These are phyloP conservation scores for Cylindroiulus punctatus DNA, from an alignment of 2,888 invertebrate genomes.

Conservation along the genomic window DNA sequence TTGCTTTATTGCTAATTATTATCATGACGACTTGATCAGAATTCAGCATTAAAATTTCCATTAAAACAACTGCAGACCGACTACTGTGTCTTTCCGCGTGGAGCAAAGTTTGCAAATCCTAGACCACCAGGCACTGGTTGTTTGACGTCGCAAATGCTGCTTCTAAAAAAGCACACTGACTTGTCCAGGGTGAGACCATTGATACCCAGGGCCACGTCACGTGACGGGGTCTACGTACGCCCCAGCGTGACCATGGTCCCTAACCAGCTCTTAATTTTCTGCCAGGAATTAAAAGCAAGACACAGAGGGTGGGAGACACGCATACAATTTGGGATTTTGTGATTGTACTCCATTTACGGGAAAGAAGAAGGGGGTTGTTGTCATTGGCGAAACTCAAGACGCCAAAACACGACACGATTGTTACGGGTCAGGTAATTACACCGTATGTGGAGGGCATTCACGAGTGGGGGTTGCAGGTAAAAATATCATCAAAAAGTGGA, in stretches of 20 bases:
- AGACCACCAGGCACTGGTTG: too few relatives aligned
- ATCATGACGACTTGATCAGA: too few relatives aligned
- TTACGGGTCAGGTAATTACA: conserved; percentile 44
- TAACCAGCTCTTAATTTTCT: background rate
- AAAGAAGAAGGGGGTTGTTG: conserved; percentile 31
- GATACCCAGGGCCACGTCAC: background rate
- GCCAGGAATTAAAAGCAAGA: background rate
- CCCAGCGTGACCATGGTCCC: background rate
- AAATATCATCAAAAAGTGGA: conserved; percentile 34
- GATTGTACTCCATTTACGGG: conserved; percentile 12
- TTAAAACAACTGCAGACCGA: too few relatives aligned
- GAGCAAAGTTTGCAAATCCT: too few relatives aligned
- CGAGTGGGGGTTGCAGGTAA: conserved; percentile 22
- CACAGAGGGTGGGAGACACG: background rate
- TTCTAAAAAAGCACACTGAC: background rate
- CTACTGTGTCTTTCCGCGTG: too few relatives aligned
- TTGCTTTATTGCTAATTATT: too few relatives aligned
- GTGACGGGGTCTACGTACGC: conserved; percentile 10
- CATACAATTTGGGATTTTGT: conserved; percentile 6
- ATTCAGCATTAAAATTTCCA: too few relatives aligned
- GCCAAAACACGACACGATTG: conserved; percentile 45
- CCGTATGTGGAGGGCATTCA: conserved; percentile 36
- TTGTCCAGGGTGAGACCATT: background rate
- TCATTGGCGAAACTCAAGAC: conserved; percentile 30
- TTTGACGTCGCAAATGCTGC: too few relatives aligned